phyloP scores from a whole-genome alignment of 1,140 invertebrate genomes.

The Helicoverpa zea region DNA sequence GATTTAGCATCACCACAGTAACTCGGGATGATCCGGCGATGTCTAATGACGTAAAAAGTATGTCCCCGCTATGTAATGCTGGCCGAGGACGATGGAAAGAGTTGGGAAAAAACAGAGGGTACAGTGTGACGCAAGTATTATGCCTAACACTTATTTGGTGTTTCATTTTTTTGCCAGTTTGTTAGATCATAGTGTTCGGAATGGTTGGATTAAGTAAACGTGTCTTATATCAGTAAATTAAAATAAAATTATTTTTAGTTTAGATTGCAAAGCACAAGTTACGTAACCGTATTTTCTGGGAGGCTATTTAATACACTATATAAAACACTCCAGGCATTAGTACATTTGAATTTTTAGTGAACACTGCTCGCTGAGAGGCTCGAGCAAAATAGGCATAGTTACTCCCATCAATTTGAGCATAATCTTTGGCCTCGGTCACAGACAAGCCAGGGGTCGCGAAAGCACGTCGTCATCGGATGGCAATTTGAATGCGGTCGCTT shows the following conservation, averaged over 20 bases:
- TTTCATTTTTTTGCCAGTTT: too few species aligned
- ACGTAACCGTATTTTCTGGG: too few species aligned
- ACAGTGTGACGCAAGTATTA: background rate
- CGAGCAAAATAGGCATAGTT: slow-evolving; percentile 40
- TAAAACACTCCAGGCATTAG: too few species aligned
- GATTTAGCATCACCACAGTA: slow-evolving; percentile 72
- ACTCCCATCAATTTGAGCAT: background rate
- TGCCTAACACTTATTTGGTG: background rate
- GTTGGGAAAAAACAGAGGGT: slow-evolving; percentile 47
- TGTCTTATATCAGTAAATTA: too few species aligned
- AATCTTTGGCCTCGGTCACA: slow-evolving; percentile 71
- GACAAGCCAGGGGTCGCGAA: slow-evolving; percentile 79
- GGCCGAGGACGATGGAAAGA: slow-evolving; percentile 68
- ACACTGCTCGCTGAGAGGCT: slow-evolving; percentile 4
- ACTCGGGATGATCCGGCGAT: slow-evolving; percentile 73
- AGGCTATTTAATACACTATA: too few species aligned
- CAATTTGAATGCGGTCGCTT: slow-evolving; percentile 86
- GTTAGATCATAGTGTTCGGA: too few species aligned
- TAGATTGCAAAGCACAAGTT: too few species aligned
- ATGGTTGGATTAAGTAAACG: too few species aligned
- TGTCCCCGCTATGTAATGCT: slow-evolving; percentile 76
- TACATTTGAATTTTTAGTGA: too few species aligned
- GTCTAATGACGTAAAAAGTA: slow-evolving; percentile 86
- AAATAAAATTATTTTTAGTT: too few species aligned
- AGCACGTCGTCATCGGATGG: slow-evolving; percentile 83